Evolutionary conservation across 2,888 invertebrate genomes (phyloP).

Genomic region (Eustalomyia histrio): DNA sequence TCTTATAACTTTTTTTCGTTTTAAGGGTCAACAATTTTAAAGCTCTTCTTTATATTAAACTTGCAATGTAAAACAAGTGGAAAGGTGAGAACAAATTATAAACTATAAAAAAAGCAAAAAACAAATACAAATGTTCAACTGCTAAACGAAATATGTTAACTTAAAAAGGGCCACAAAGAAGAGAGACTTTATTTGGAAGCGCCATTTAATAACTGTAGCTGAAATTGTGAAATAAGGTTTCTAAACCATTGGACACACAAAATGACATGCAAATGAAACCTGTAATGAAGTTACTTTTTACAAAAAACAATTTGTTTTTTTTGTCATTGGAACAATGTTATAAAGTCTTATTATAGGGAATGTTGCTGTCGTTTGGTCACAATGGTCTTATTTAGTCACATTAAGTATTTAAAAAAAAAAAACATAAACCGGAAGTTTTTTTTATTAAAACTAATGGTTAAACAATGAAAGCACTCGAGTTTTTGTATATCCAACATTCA

Average conservation of each 20-base stretch:
- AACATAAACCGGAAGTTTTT: slow-evolving; percentile 59
- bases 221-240: slow-evolving; percentile 42
- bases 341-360: slow-evolving; percentile 12
- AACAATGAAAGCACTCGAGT: slow-evolving; percentile 39
- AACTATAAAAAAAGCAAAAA: neutral
- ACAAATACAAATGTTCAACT: neutral
- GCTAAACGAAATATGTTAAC: neutral
- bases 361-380: neutral
- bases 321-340: slow-evolving; percentile 7
- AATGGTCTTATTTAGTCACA: neutral
- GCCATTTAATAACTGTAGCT: neutral
- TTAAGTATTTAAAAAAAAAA: slow-evolving; percentile 10
- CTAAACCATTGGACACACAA: slow-evolving; percentile 28
- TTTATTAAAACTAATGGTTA: slow-evolving; percentile 42
- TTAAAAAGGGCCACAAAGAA: neutral
- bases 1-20: neutral
- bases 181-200: neutral
- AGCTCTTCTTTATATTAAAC: slow-evolving; percentile 19
- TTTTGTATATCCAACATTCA: slow-evolving; percentile 17
- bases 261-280: slow-evolving; percentile 37
- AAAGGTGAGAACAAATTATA: slow-evolving; percentile 23
- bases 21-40: slow-evolving; percentile 18
- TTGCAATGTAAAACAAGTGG: slow-evolving; percentile 35
- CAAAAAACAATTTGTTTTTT: slow-evolving; percentile 3
- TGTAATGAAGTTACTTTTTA: slow-evolving; percentile 11